Evolutionary conservation across 2,113 vertebrate genomes (phyloP), one percentile per base, ranked within the genome.

Genomic region (Brevimyrus niger): DNA sequence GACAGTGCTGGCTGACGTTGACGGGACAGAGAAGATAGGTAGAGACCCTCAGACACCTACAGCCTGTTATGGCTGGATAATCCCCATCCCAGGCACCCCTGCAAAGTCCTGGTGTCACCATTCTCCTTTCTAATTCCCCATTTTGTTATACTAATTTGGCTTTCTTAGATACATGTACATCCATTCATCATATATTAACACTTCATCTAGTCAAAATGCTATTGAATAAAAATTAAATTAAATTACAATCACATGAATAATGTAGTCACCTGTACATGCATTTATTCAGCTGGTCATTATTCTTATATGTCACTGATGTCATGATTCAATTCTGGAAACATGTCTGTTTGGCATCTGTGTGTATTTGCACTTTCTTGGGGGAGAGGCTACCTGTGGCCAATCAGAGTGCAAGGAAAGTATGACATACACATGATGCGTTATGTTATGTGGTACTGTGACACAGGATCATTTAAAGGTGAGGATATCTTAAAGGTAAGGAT

Each of bases 21-120:
- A 93, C 51, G 94, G 92, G 90, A 93, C 91, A 27, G 92, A 96
- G 2, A 93, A 96, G 93, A 96, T 96, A 23, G 95, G 96, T 97
- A 89, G 13, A 35, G 35, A 21, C 42, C 3, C 5, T 44, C 19
- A 83, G 35, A 83, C 15, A 76, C 31, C 31, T 38, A 31, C 44
- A n/a, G 1, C 1, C 55, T 11, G 55, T 44, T 27, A 21, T 31
- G 8, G 17, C 21, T 13, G 47, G 27, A 0, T 23, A 35, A 87
- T 44, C 15, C 42, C 2, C 17, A 47, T 6, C 3, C 2, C 46
- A 86, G 10, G 11, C 47, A 47, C 23, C 21, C 15, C 10, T 21
- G 19, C 11, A 42, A 44, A 42, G 6, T 44, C 38, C 65, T 17
- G 65, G 3, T 17, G 11, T 31, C 65, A 73, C 27, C 27, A 35